Base-by-base conservation (phyloP, 2,797 vertebrate species). In the Microctenopoma stevenorrisi region DNA sequence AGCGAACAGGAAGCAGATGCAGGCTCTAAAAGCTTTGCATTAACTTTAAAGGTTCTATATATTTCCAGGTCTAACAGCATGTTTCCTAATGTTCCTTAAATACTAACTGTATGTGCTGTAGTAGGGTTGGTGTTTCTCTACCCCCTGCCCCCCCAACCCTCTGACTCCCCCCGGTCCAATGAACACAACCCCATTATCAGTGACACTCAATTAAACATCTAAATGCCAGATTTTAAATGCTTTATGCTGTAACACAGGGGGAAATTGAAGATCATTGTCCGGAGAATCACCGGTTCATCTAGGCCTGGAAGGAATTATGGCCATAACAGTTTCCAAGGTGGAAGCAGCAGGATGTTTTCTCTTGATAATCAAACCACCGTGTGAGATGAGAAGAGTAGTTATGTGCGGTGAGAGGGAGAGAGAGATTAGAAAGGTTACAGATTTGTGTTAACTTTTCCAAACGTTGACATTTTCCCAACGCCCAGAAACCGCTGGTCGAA, bases 201-300 rank as follows among this genome's bases (percentile, higher is more conserved):
- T 87, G 88, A 89, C 88, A 89, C 86, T 87, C 87, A 88, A 90
- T 91, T 91, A 88, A 87, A 85, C 85, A 83, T 76, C 85, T 81
- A 89, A 88, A 91, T 91, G 88, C 82, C 85, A 86, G 76, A 85
- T 85, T 86, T 38, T 74, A 64, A 82, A 82, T 64, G 79, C 80
- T 80, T 70, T 75, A 82, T 67, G 77, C 79, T 26, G 18, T 3
- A 54, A 84, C 73, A 80, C 74, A 72, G 81, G 81, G 83, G 86
- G 74, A 69, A 72, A 76, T 51, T 88, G 85, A 81, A 86, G 74
- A 85, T 81, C 71, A 38, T 54, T 76, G 78, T 71, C 68, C 62
- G 35, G 50, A 62, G 77, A 83, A 67, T 42, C 67, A 81, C 69
- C 68, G 62, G 54, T 49, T 62, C 28, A 5, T 60, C 48, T 1